Evolutionary conservation across 2,888 invertebrate genomes (phyloP).

Genomic region (Cephalotes varians): DNA sequence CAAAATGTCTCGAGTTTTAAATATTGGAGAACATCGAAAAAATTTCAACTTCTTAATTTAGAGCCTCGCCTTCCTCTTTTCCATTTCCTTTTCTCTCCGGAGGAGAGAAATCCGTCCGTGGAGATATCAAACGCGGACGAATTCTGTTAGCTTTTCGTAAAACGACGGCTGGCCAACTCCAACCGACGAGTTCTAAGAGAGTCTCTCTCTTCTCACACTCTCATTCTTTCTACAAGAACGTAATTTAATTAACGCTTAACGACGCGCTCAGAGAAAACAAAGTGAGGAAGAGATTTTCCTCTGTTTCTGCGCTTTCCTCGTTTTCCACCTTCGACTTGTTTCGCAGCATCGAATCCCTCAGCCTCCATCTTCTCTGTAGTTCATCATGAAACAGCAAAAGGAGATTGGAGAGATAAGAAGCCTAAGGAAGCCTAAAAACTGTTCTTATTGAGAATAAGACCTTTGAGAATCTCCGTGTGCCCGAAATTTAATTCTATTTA

Average conservation of each 20-base stretch:
- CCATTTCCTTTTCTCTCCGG: neutral
- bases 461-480: constrained; percentile 3
- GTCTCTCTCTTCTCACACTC: neutral
- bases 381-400: constrained; percentile 35
- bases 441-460: constrained; percentile 19
- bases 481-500: neutral
- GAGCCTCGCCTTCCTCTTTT: neutral
- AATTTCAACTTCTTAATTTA: constrained; percentile 54
- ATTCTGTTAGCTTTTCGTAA: constrained; percentile 30
- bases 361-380: constrained; percentile 25
- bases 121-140: constrained; percentile 44
- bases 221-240: constrained; percentile 11
- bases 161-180: constrained; percentile 1
- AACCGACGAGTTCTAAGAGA: constrained; percentile 26
- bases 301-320: constrained; percentile 25
- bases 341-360: constrained; percentile 21
- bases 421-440: constrained; percentile 45
- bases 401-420: constrained; percentile 34
- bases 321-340: neutral
- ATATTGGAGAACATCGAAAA: constrained; percentile 36
- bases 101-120: constrained; percentile 10
- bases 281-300: constrained; percentile 29
- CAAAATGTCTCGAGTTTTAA: constrained; percentile 16
- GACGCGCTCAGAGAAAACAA: constrained; percentile 57
- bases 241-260: constrained; percentile 70